Evolutionary conservation across 2,888 invertebrate genomes (phyloP).

Genomic region (Stenchaetothrips biformis): DNA sequence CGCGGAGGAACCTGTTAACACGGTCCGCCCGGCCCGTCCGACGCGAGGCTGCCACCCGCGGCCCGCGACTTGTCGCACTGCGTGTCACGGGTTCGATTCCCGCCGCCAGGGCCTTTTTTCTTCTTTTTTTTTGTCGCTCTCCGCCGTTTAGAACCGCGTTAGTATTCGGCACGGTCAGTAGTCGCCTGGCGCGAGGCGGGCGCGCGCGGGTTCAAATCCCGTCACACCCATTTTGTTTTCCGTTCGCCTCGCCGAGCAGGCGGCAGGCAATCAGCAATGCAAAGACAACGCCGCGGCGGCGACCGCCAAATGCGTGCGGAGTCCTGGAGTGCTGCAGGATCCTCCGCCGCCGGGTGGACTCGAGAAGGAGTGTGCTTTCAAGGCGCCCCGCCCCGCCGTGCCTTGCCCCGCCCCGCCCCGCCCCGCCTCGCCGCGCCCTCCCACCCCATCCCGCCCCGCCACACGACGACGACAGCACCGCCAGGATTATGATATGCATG

Average conservation of each 20-base stretch:
- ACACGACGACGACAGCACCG: not conserved
- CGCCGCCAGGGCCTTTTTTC: no score
- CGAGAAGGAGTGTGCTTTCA: not conserved
- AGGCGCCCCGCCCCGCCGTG: not conserved
- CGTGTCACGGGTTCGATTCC: no score
- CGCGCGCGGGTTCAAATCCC: not conserved
- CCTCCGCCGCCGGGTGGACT: not conserved
- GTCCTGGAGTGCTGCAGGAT: not conserved
- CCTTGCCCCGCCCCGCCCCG: not conserved
- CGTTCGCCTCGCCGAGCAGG: not conserved
- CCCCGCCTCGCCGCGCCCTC: not conserved
- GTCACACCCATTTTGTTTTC: not conserved
- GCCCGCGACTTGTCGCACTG: not conserved
- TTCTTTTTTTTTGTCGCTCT: no score
- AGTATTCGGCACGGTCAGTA: not conserved
- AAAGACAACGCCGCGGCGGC: not conserved
- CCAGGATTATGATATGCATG: no score
- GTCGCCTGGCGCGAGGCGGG: not conserved
- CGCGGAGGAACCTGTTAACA: no score
- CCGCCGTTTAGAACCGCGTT: not conserved
- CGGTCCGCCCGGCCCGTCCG: not conserved
- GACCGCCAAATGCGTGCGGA: not conserved
- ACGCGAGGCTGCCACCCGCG: not conserved
- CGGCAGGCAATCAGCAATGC: constrained; percentile 17
- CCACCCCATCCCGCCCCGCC: not conserved